Evolutionary conservation across 2,888 invertebrate genomes (phyloP), one percentile per base, ranked within the genome.

Genomic region (Exocentrus adspersus): DNA sequence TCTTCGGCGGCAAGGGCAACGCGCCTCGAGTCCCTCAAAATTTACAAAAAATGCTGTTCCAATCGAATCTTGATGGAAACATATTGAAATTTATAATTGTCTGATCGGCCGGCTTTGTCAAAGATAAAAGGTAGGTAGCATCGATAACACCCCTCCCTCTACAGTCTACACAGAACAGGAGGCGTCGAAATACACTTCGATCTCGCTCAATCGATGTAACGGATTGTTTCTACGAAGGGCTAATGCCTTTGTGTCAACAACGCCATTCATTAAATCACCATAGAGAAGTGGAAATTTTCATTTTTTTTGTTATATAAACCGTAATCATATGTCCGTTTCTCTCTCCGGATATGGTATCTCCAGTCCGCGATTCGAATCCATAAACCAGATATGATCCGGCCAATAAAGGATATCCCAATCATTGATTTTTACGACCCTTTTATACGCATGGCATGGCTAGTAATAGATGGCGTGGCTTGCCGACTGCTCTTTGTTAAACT

Each of bases 361-460:
- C 14, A n/a, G n/a, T 3, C 5, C n/a, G n/a, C n/a, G n/a, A 37
- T 37, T 5, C 1, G 1, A 14, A n/a, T 14, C n/a, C n/a, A 3
- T 3, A 12, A 64, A 62, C 42, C 64, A 42, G 43, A 56, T 42
- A 63, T 56, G 57, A 60, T 61, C 64, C 43, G 53, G 51, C 58
- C 66, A 51, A 60, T 62, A 65, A 50, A 52, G 62, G 60, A 67
- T 65, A 67, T 65, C 65, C 62, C 65, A 45, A 63, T 69, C 67
- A 71, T 71, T 71, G 70, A 71, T 71, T 71, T 71, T 65, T 71
- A 71, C 67, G 69, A 67, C 60, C 64, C 62, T 69, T 71, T 67
- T 67, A 71, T 67, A 62, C 67, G 62, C 67, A 68, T 68, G 69
- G 56, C 65, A 70, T 68, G 70, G 4, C 37, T 1, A 2, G 12